A percentile compares a stretch with the other conserved stretches of the same genome.
phyloP scores from a whole-genome alignment of 1,140 invertebrate genomes.

The Gerris buenoi region DNA sequence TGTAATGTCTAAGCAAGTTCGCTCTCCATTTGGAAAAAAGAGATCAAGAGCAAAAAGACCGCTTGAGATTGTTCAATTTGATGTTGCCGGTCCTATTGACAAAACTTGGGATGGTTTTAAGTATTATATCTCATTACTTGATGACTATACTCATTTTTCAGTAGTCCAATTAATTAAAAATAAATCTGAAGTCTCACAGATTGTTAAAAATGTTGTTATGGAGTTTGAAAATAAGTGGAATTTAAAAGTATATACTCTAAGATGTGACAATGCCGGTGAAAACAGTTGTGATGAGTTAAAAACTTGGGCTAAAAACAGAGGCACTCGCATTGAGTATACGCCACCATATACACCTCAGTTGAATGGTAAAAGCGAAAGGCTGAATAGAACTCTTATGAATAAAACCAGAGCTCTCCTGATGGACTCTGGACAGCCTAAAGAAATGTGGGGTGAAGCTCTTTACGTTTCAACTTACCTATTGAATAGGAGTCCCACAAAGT shows the following conservation, averaged over 20 bases:
- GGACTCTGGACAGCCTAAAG: not conserved
- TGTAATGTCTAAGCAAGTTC: not conserved
- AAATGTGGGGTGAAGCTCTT: not conserved
- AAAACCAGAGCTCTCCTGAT: not conserved
- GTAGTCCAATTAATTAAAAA: not conserved
- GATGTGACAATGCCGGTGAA: not conserved
- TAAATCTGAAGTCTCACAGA: not conserved
- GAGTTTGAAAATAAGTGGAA: not conserved
- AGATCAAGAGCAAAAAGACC: not conserved
- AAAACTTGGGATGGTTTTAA: not conserved
- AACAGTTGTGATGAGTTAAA: not conserved
- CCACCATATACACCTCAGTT: not conserved
- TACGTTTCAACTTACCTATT: not conserved
- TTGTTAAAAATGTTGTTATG: not conserved
- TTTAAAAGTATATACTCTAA: not conserved
- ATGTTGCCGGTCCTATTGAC: not conserved
- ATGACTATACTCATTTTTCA: not conserved
- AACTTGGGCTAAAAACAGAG: not conserved
- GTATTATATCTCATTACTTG: not conserved
- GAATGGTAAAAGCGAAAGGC: not conserved
- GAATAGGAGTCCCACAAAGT: not conserved
- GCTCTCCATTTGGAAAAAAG: not conserved
- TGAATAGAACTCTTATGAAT: not conserved
- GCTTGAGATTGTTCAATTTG: not conserved
- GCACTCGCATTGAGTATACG: not conserved